These are phyloP conservation scores for Oxytorus armatus DNA, from an alignment of 2,888 invertebrate genomes.

Conservation along the genomic window DNA sequence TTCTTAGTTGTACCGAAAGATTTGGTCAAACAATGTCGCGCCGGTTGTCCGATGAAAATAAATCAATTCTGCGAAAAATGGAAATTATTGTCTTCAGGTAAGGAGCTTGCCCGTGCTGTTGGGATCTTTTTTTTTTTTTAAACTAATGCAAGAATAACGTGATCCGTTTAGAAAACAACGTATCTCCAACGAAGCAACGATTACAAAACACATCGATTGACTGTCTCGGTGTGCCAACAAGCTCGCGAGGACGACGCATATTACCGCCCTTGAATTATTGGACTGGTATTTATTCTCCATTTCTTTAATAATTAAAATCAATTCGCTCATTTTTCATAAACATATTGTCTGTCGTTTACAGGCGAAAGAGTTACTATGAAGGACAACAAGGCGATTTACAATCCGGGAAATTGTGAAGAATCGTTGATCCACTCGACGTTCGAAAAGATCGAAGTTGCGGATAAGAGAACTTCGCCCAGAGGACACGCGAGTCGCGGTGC, in stretches of 20 bases:
- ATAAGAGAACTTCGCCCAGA: slow-evolving; percentile 43
- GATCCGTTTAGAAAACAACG: slow-evolving; percentile 31
- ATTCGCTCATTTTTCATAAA: neutral
- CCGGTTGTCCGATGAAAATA: slow-evolving; percentile 79
- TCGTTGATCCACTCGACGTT: slow-evolving; percentile 56
- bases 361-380: slow-evolving; percentile 76
- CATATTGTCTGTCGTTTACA: slow-evolving; percentile 44
- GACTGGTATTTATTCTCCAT: slow-evolving; percentile 71
- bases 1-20: slow-evolving; percentile 74
- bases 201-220: slow-evolving; percentile 60
- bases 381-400: slow-evolving; percentile 72
- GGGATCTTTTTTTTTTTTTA: neutral
- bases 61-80: slow-evolving; percentile 72
- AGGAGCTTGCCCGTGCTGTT: neutral
- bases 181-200: slow-evolving; percentile 4
- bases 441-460: slow-evolving; percentile 31
- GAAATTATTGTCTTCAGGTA: slow-evolving; percentile 63
- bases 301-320: neutral
- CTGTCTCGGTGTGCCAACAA: slow-evolving; percentile 67
- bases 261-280: slow-evolving; percentile 77
- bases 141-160: neutral
- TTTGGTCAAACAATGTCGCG: slow-evolving; percentile 73
- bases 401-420: slow-evolving; percentile 70
- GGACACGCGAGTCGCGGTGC: neutral
- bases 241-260: slow-evolving; percentile 77